A percentile compares a stretch with the other conserved stretches of the same genome.
These are phyloP conservation scores for Mus pahari DNA, from an alignment of 2,113 vertebrate species.

Conservation along the genomic window DNA sequence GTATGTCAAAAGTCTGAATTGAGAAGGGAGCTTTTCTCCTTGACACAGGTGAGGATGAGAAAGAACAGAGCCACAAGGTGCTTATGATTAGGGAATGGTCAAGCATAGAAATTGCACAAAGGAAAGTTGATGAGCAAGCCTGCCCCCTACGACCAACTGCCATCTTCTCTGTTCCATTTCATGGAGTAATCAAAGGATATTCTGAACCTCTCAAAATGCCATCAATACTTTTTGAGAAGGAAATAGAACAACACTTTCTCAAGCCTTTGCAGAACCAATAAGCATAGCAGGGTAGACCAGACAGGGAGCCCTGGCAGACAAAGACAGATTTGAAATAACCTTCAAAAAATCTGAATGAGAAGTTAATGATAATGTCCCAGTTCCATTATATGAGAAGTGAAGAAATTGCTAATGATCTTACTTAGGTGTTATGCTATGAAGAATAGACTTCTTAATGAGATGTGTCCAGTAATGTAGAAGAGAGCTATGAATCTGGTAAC, in stretches of 20 bases:
- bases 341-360: constrained; percentile 88
- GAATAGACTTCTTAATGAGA: constrained; percentile 87
- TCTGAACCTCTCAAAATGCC: constrained; percentile 89
- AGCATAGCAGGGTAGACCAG: constrained; percentile 82
- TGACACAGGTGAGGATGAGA: constrained; percentile 47
- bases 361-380: constrained; percentile 89
- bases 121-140: constrained; percentile 84
- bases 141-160: constrained; percentile 64
- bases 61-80: constrained; percentile 63
- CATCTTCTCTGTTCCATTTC: constrained; percentile 80
- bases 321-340: constrained; percentile 82
- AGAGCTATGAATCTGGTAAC: constrained; percentile 75
- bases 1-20: constrained; percentile 56
- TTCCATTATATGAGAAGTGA: constrained; percentile 83
- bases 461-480: constrained; percentile 79
- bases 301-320: constrained; percentile 83
- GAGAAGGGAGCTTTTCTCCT: constrained; percentile 50
- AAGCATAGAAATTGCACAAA: constrained; percentile 78
- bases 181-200: constrained; percentile 89
- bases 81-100: constrained; percentile 66
- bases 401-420: constrained; percentile 84
- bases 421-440: constrained; percentile 80
- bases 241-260: constrained; percentile 86
- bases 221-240: constrained; percentile 88
- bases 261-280: constrained; percentile 86